Evolutionary conservation across 1,140 invertebrate species (phyloP).

Genomic region (Drosophila albomicans): DNA sequence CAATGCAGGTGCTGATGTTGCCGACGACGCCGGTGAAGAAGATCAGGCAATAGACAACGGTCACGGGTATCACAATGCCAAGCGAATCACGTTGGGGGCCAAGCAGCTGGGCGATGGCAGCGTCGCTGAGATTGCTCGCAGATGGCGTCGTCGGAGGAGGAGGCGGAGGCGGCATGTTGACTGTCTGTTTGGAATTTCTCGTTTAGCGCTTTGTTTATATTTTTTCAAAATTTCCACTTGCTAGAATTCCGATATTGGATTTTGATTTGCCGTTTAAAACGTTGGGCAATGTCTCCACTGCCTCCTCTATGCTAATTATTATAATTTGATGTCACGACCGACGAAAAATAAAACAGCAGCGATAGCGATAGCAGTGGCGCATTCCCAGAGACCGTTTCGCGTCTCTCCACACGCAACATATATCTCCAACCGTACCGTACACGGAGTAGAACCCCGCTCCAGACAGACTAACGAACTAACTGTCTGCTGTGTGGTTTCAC

Average conservation of each 20-base stretch:
- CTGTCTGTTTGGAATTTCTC: conserved; percentile 16
- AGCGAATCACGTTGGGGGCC: conserved; percentile 87
- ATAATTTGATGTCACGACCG: conserved; percentile 73
- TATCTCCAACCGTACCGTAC: conserved; percentile 32
- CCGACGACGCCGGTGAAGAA: conserved; percentile 95
- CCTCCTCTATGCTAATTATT: conserved; percentile 73
- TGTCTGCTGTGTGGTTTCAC: background rate
- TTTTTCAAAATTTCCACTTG: conserved; percentile 77
- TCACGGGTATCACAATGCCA: conserved; percentile 91
- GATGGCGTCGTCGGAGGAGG: background rate
- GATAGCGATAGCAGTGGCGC: background rate
- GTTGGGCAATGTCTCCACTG: conserved; percentile 37
- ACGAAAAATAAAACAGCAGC: conserved; percentile 1
- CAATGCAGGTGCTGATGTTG: conserved; percentile 96
- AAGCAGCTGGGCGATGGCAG: conserved; percentile 37
- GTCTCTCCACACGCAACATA: conserved; percentile 62
- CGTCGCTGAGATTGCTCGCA: conserved; percentile 30
- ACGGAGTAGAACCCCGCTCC: background rate
- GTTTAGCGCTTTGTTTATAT: conserved; percentile 51
- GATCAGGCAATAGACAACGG: conserved; percentile 92
- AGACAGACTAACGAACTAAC: too few species aligned
- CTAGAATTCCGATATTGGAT: conserved; percentile 50
- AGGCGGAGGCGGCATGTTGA: conserved; percentile 16
- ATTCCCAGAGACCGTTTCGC: conserved; percentile 19
- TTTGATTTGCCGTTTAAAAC: conserved; percentile 36